Evolutionary conservation across 92 coral and sea anemone genomes (phyloP).

Genomic region (Scolanthus callimorphus): DNA sequence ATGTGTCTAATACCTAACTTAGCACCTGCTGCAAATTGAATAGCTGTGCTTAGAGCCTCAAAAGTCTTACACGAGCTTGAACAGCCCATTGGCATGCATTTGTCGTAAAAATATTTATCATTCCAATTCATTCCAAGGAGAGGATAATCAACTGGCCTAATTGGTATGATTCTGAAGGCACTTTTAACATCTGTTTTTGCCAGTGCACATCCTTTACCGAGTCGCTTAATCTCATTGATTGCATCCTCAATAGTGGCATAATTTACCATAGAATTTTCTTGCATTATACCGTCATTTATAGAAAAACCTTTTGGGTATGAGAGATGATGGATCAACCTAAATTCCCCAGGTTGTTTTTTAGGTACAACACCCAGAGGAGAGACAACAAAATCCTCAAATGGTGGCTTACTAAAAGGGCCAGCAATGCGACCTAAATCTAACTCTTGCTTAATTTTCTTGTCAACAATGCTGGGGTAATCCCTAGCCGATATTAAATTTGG

Average conservation of each 20-base stretch:
- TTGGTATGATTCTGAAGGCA: constrained; percentile 48
- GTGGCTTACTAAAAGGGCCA: too few species aligned
- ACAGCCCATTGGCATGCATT: constrained; percentile 51
- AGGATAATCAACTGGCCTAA: constrained; percentile 34
- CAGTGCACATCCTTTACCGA: constrained; percentile 30
- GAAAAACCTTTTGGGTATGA: constrained; percentile 57
- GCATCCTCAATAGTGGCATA: constrained; percentile 44
- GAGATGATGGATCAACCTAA: constrained; percentile 49
- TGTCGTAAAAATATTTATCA: constrained; percentile 27
- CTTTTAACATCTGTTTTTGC: constrained; percentile 56
- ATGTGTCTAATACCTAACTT: constrained; percentile 18
- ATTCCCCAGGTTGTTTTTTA: constrained; percentile 42
- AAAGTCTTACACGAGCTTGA: constrained; percentile 43
- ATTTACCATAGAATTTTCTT: constrained; percentile 21
- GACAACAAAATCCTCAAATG: constrained; percentile 36
- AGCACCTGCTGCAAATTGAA: constrained; percentile 37
- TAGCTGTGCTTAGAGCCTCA: constrained; percentile 45
- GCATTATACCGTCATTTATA: constrained; percentile 48
- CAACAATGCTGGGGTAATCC: too few species aligned
- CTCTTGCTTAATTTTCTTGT: too few species aligned
- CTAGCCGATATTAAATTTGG: too few species aligned
- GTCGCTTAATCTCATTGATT: constrained; percentile 12
- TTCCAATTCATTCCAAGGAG: constrained; percentile 33
- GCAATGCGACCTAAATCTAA: too few species aligned
- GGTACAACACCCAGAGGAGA: constrained; percentile 65